Base-by-base conservation (phyloP, 2,797 vertebrate genomes). In the Enoplosus armatus region DNA sequence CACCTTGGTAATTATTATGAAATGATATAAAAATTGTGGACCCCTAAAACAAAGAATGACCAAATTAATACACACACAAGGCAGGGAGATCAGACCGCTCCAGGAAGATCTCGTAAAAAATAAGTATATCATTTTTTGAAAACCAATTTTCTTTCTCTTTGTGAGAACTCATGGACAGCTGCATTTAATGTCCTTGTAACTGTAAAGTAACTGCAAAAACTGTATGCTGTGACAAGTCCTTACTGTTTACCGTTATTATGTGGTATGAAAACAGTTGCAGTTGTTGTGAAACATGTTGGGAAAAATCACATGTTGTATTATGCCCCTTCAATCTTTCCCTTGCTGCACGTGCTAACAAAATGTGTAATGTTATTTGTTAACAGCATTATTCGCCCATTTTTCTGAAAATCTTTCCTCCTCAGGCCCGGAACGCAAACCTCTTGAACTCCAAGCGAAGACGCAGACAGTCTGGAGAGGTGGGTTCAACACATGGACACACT, bases 391-490 rank as follows among this genome's bases (percentile, higher is more conserved):
- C 27, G 55, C 6, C 4, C 2, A 1, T 60, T 33, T 55, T 47
- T 26, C 11, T 64, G 1, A n/a, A 53, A 24, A 66, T 43, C 18
- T 87, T 53, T 72, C 33, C 71, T 27, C 12, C 14, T 11, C 85
- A 93, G 93, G 41, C 62, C 20, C 84, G 69, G 20, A 91, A 59
- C 55, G 7, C 63, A 9, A 90, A 89, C 60, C n/a, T 43, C 2
- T 45, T 81, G 35, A 92, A 82, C 8, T 92, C 95, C 12, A 96
- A 96, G 87, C 96, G 98, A 62, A 97, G 92, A 70, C 95, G 97
- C 73, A 94, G 97, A 59, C 97, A 98, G 86, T 97, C 95, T 3
- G 96, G 94, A 90, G 95, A 96, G 94, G 96, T 96, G 72, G 71
- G 94, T 79, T 73, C 64, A 74, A 45, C 61, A 58, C 33, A 54